These are phyloP conservation scores for Tipula unca DNA, from an alignment of 2,888 invertebrate genomes.

Conservation along the genomic window DNA sequence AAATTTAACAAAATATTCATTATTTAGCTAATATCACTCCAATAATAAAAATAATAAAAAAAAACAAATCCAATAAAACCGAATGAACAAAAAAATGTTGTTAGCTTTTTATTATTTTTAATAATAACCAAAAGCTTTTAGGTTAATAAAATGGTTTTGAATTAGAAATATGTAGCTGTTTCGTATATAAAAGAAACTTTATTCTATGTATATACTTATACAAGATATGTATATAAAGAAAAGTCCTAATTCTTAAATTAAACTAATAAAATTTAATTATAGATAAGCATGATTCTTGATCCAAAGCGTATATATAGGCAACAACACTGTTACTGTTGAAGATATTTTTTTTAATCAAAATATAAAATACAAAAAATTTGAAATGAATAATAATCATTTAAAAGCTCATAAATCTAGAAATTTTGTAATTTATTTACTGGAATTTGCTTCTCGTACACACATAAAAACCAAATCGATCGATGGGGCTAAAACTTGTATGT, in stretches of 20 bases:
- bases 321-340: not conserved
- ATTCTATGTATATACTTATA: no score
- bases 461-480: not conserved
- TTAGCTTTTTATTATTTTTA: not conserved
- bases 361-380: not conserved
- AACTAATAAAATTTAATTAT: constrained; percentile 14
- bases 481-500: not conserved
- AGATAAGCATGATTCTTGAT: not conserved
- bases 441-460: not conserved
- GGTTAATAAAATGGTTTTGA: constrained; percentile 2
- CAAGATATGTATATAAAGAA: not conserved
- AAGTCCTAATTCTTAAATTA: not conserved
- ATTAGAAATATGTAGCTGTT: not conserved
- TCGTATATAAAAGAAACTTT: not conserved
- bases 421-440: not conserved
- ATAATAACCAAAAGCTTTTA: constrained; percentile 8
- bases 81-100: not conserved
- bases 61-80: not conserved
- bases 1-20: not conserved
- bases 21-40: not conserved
- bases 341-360: not conserved
- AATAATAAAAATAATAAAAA: not conserved
- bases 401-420: not conserved
- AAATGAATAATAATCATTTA: not conserved
- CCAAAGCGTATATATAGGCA: not conserved